phyloP scores from a whole-genome alignment of 2,888 invertebrate species.

The Hemicrepidius hirtus region DNA sequence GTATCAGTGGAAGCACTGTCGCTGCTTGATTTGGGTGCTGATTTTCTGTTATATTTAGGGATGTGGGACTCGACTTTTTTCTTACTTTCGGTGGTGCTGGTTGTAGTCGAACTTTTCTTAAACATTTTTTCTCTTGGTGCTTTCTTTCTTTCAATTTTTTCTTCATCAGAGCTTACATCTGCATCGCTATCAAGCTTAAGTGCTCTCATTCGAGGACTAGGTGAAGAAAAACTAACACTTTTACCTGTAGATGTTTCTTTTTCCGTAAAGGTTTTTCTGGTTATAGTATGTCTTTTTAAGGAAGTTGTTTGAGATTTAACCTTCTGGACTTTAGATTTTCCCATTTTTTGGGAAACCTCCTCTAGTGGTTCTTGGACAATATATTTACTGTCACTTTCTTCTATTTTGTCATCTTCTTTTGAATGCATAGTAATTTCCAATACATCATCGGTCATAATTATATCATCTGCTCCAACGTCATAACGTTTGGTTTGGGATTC shows the following conservation, averaged over 20 bases:
- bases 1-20: slow-evolving; percentile 49
- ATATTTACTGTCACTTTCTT: slow-evolving; percentile 2
- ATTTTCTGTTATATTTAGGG: slow-evolving; percentile 23
- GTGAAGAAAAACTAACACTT: slow-evolving; percentile 40
- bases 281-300: slow-evolving; percentile 22
- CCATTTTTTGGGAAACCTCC: not conserved
- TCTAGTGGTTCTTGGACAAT: slow-evolving; percentile 2
- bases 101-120: slow-evolving; percentile 49
- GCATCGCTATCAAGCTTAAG: slow-evolving; percentile 64
- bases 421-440: slow-evolving; percentile 70
- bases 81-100: slow-evolving; percentile 26
- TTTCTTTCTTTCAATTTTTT: slow-evolving; percentile 53
- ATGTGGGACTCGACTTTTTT: slow-evolving; percentile 37
- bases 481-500: slow-evolving; percentile 39
- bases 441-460: slow-evolving; percentile 71
- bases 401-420: slow-evolving; percentile 55
- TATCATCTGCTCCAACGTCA: slow-evolving; percentile 63
- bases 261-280: not conserved
- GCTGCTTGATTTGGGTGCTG: slow-evolving; percentile 44
- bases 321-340: slow-evolving; percentile 20
- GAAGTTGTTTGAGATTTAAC: slow-evolving; percentile 22
- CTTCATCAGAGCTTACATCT: slow-evolving; percentile 68
- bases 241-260: slow-evolving; percentile 32
- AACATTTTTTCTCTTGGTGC: slow-evolving; percentile 51
- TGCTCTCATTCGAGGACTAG: slow-evolving; percentile 50